Percentiles rank a stretch among this genome's conserved stretches.
phyloP scores from a whole-genome alignment of 1,140 invertebrate species.

The Drosophila lacertosa region DNA sequence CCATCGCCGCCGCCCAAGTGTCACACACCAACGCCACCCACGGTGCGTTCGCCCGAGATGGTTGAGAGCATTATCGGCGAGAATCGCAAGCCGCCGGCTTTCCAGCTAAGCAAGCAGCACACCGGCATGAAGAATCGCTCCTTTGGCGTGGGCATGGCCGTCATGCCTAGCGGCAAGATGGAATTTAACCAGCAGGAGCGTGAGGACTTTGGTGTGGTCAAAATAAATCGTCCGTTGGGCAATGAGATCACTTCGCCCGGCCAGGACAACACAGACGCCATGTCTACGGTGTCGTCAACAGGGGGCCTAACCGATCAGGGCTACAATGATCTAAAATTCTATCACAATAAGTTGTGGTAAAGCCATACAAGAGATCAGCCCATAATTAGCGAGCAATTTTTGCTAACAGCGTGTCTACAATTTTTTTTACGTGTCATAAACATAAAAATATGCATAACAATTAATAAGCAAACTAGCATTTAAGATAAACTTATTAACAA shows the following conservation, averaged over 20 bases:
- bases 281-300: constrained; percentile 66
- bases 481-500: constrained; percentile 29
- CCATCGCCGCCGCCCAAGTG: constrained; percentile 49
- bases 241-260: constrained; percentile 62
- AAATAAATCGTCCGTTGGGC: constrained; percentile 79
- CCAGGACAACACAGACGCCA: constrained; percentile 68
- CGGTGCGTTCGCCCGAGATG: constrained; percentile 59
- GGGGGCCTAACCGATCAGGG: constrained; percentile 86
- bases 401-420: constrained; percentile 26
- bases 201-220: constrained; percentile 80
- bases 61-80: constrained; percentile 70
- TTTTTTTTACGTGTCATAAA: constrained; percentile 67
- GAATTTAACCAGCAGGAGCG: constrained; percentile 79
- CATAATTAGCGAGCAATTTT: constrained; percentile 39
- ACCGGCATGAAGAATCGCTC: constrained; percentile 83
- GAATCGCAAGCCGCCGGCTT: constrained; percentile 61
- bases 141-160: constrained; percentile 77
- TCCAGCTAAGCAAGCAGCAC: constrained; percentile 80
- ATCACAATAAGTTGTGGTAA: constrained; percentile 88
- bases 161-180: constrained; percentile 80
- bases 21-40: constrained; percentile 59
- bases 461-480: constrained; percentile 25
- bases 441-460: constrained; percentile 43
- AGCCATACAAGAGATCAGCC: background rate
- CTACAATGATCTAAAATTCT: constrained; percentile 87